These are phyloP conservation scores for Cacatua alba DNA, from an alignment of 2,113 vertebrate genomes.

Conservation along the genomic window DNA sequence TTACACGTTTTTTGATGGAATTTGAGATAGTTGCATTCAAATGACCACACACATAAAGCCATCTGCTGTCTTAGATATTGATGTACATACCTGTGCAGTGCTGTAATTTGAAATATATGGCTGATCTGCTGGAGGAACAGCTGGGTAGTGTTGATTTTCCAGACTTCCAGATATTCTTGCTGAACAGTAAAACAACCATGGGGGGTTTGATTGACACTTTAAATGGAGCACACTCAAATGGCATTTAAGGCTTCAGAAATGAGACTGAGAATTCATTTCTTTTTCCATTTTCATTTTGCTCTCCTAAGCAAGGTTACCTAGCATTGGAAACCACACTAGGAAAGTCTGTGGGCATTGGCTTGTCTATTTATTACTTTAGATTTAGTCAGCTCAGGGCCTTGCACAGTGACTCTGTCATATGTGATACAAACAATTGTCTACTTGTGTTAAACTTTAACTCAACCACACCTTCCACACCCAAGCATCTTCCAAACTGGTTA, in stretches of 20 bases:
- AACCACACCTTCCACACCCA: not conserved
- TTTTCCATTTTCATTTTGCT: not conserved
- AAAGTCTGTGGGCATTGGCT: not conserved
- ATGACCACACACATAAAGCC: slow-evolving; percentile 40
- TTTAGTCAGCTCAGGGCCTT: not conserved
- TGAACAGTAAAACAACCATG: slow-evolving; percentile 15
- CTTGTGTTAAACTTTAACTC: not conserved
- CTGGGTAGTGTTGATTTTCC: slow-evolving; percentile 50
- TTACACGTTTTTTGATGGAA: not conserved
- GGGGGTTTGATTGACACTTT: not conserved
- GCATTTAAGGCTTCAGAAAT: not conserved
- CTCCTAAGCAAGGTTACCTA: not conserved
- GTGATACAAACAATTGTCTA: not conserved
- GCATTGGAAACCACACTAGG: not conserved
- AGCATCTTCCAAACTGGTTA: not conserved
- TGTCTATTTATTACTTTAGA: not conserved
- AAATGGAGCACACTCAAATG: slow-evolving; percentile 13
- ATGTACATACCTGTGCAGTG: slow-evolving; percentile 16
- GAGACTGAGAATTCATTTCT: not conserved
- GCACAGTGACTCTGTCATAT: not conserved
- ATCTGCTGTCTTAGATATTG: slow-evolving; percentile 14
- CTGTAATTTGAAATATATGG: slow-evolving; percentile 44
- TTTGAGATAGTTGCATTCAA: not conserved
- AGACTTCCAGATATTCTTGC: slow-evolving; percentile 25
- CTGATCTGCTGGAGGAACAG: slow-evolving; percentile 24